These are phyloP conservation scores for Champsocephalus gunnari DNA, from an alignment of 2,797 vertebrate species.

Conservation along the genomic window DNA sequence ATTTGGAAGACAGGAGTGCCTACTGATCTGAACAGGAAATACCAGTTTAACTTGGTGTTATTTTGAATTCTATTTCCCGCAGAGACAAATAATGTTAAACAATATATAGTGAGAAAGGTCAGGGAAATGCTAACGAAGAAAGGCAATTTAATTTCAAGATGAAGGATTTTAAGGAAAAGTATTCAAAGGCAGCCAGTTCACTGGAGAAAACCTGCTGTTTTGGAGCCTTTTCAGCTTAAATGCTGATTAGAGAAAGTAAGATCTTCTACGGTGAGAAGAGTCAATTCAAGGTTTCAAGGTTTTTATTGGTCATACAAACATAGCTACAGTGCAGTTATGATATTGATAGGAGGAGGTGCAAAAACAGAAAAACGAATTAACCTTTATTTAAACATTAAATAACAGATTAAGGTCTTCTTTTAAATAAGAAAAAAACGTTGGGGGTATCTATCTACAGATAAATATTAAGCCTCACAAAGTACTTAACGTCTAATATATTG, in stretches of 20 bases:
- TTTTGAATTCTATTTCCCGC: not conserved
- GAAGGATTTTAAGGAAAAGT: constrained; percentile 21
- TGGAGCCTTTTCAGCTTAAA: constrained; percentile 38
- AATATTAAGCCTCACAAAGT: no score
- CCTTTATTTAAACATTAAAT: no score
- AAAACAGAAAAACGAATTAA: no score
- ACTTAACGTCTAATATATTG: no score
- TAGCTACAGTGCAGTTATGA: no score
- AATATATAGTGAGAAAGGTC: not conserved
- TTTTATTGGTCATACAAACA: no score
- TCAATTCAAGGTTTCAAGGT: not conserved
- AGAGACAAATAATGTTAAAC: not conserved
- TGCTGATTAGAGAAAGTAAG: constrained; percentile 25
- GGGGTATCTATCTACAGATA: no score
- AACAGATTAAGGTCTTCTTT: no score
- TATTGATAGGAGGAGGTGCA: no score
- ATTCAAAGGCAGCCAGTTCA: constrained; percentile 5
- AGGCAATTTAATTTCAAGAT: constrained; percentile 23
- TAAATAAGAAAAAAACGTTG: no score
- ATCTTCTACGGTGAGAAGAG: constrained; percentile 9
- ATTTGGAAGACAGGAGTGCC: not conserved
- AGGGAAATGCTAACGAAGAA: constrained; percentile 17
- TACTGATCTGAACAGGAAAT: not conserved
- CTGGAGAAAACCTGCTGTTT: not conserved
- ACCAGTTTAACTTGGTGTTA: not conserved